These are phyloP conservation scores for Stictocephala bisonia DNA, from an alignment of 2,888 invertebrate genomes.

Conservation along the genomic window DNA sequence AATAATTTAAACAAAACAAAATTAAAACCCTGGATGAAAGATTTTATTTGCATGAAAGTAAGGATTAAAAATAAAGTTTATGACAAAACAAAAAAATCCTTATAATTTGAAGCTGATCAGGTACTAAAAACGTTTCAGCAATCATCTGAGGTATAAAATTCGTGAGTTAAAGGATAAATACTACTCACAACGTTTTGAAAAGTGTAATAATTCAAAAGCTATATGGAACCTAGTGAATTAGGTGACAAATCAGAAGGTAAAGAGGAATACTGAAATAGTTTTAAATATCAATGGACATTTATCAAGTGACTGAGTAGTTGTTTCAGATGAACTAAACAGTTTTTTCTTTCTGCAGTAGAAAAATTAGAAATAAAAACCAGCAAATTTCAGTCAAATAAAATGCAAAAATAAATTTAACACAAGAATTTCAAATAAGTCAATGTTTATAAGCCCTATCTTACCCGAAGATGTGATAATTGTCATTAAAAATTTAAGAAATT, in stretches of 20 bases:
- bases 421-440: neutral
- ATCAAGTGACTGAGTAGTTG: neutral
- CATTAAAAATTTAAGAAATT: neutral
- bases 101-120: neutral
- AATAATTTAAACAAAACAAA: neutral
- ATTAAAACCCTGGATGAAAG: neutral
- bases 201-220: neutral
- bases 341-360: neutral
- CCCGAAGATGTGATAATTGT: neutral
- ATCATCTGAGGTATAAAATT: neutral
- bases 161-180: neutral
- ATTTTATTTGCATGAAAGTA: constrained; percentile 13
- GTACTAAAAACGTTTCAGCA: neutral
- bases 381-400: neutral
- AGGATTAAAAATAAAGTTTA: neutral
- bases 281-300: neutral
- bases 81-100: neutral
- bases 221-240: neutral
- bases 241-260: neutral
- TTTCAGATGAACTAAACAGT: neutral
- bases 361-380: constrained; percentile 3
- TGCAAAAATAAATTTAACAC: neutral
- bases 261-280: neutral
- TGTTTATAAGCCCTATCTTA: neutral
- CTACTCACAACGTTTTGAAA: neutral